Conservation (phyloP, 1,140 invertebrate species). For the Drosophila gunungcola region DNA sequence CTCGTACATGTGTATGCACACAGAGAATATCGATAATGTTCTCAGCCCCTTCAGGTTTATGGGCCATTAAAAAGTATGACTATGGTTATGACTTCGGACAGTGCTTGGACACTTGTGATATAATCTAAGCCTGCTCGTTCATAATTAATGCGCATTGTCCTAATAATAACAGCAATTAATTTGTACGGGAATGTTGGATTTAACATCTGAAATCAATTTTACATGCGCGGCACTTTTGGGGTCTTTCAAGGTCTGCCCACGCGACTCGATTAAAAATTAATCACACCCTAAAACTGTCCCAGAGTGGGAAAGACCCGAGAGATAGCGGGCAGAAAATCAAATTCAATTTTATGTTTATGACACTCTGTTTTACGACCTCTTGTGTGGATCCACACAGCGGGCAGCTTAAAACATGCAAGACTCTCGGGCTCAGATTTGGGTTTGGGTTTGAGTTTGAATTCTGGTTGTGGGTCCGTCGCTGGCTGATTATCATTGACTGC, state of each 20-base stretch:
- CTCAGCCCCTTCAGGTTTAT: constrained; percentile 15
- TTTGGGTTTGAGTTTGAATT: constrained; percentile 20
- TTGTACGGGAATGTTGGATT: constrained; percentile 40
- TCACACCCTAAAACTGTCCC: constrained; percentile 21
- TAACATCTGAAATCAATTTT: constrained; percentile 63
- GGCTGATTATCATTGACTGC: constrained; percentile 30
- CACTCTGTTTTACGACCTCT: constrained; percentile 49
- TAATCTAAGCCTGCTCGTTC: constrained; percentile 45
- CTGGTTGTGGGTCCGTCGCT: constrained; percentile 1
- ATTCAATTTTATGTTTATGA: constrained; percentile 80
- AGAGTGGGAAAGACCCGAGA: constrained; percentile 53
- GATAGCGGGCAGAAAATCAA: constrained; percentile 45
- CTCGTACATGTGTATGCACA: not conserved
- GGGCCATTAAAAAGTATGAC: constrained; percentile 69
- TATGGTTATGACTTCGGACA: constrained; percentile 19
- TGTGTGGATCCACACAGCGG: constrained; percentile 48
- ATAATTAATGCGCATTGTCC: constrained; percentile 72
- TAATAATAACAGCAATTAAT: constrained; percentile 78
- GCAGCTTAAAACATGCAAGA: constrained; percentile 34
- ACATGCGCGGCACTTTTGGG: constrained; percentile 11
- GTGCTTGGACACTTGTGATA: constrained; percentile 56
- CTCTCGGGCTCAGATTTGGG: constrained; percentile 13
- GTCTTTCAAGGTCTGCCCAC: constrained; percentile 45
- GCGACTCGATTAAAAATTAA: constrained; percentile 56
- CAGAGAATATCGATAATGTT: constrained; percentile 48